These are phyloP conservation scores for Trichogramma dendrolimi DNA, from an alignment of 2,888 invertebrate genomes.

Conservation along the genomic window DNA sequence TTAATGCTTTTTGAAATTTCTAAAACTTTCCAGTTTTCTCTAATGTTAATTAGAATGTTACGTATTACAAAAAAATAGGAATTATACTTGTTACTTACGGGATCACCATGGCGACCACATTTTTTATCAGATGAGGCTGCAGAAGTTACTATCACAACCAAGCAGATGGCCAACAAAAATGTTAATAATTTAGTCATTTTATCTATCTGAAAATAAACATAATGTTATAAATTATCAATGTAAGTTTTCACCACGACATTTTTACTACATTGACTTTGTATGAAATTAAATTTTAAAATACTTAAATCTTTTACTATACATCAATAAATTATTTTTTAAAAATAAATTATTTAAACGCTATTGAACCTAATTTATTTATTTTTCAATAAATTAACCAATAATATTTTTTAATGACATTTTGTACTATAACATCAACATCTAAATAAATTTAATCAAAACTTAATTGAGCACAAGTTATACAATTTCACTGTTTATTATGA, in stretches of 20 bases:
- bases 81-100: constrained; percentile 38
- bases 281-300: neutral
- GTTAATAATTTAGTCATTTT: constrained; percentile 14
- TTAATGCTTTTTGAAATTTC: too few relatives aligned
- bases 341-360: too few relatives aligned
- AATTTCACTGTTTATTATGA: too few relatives aligned
- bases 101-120: constrained; percentile 42
- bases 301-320: neutral
- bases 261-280: constrained; percentile 7
- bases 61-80: too few relatives aligned
- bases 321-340: neutral
- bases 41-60: too few relatives aligned
- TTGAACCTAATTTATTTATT: neutral
- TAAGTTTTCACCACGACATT: constrained; percentile 14
- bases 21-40: too few relatives aligned
- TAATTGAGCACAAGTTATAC: too few relatives aligned
- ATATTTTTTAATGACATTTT: neutral
- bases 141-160: constrained; percentile 35
- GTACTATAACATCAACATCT: neutral
- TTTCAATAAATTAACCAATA: constrained; percentile 2
- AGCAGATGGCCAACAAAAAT: constrained; percentile 37
- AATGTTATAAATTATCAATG: too few relatives aligned
- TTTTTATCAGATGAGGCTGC: constrained; percentile 32
- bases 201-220: too few relatives aligned
- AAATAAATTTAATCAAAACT: neutral